A percentile compares a stretch with the other conserved stretches of the same genome.
Conservation (phyloP, 2,797 vertebrate species). For the Falco columbarius region DNA sequence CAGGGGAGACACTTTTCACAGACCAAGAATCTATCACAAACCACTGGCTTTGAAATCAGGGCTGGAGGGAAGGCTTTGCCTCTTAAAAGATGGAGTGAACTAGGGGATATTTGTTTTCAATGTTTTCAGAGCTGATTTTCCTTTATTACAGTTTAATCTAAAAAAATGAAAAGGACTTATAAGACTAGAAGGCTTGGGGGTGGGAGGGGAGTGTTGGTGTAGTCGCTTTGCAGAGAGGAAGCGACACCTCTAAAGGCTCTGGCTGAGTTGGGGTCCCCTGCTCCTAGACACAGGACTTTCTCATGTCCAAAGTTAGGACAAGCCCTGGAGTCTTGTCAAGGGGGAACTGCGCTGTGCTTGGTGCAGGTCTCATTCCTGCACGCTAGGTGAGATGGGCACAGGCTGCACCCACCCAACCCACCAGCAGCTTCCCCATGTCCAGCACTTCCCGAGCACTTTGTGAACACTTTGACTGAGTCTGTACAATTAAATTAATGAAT, state of each 20-base stretch:
- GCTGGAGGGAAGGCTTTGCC: not conserved
- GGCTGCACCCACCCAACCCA: not conserved
- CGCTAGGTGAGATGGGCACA: not conserved
- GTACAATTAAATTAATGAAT: not conserved
- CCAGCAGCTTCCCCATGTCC: fast-evolving
- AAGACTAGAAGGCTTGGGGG: not conserved
- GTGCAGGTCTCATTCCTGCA: not conserved
- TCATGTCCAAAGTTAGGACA: not conserved
- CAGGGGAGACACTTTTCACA: fast-evolving
- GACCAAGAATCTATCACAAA: not conserved
- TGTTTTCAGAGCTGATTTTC: not conserved
- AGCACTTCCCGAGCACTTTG: not conserved
- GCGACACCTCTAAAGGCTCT: not conserved
- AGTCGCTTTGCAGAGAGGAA: not conserved
- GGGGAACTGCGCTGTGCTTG: not conserved
- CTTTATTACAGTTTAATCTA: not conserved
- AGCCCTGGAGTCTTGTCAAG: not conserved
- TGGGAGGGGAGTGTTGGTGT: not conserved
- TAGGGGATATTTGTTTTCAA: not conserved
- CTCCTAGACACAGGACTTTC: not conserved
- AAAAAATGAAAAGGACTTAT: not conserved
- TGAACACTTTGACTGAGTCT: not conserved
- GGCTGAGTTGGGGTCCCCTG: fast-evolving
- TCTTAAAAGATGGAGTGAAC: not conserved
- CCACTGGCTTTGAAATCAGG: not conserved